Evolutionary conservation across 2,113 vertebrate genomes (phyloP), one percentile per base, ranked within the genome.

Genomic region (Microtus montanus): DNA sequence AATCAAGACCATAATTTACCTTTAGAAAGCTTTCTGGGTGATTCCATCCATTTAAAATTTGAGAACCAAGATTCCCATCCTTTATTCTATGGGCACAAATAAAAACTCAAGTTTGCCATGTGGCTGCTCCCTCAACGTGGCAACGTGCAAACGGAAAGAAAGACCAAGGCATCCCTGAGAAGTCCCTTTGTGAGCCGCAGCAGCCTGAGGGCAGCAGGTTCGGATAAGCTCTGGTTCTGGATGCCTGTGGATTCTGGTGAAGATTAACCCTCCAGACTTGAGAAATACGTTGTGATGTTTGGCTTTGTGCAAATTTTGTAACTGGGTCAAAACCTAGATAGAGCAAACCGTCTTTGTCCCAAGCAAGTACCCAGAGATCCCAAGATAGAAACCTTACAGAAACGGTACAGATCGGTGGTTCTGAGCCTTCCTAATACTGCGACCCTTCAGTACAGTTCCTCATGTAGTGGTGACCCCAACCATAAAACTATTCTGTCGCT

Each of bases 231-330:
- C 92, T 19, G 26, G 33, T 90, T 84, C 78, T 61, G 91, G 90
- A 89, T 74, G 52, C 10, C 63, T 89, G 30, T 52, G 75, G 28
- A 93, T 95, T 92, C 79, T 93, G 85, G 33, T 0, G 7, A 75
- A 87, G 17, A 14, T 2, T 0, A 0, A 73, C 77, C 64, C 58
- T 96, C 83, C 41, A 84, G 41, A 84, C 94, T 97, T 83, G 93
- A 87, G 87, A 97, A 97, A 96, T 90, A 94, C 0, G 1, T 92
- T 91, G 41, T 90, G 68, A 20, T 97, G 33, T 93, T 96, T 97
- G 96, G 19, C 95, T 93, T 94, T 80, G 92, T 91, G 52, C 90
- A 97, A 92, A 79, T 77, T 75, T 93, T 68, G 89, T 82, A 95
- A 80, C 33, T 30, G 54, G 47, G 3, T 61, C 61, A 83, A 87